Evolutionary conservation across 1,140 invertebrate genomes (phyloP), one percentile per base, ranked within the genome.

Genomic region (Zelostemma sp.): DNA sequence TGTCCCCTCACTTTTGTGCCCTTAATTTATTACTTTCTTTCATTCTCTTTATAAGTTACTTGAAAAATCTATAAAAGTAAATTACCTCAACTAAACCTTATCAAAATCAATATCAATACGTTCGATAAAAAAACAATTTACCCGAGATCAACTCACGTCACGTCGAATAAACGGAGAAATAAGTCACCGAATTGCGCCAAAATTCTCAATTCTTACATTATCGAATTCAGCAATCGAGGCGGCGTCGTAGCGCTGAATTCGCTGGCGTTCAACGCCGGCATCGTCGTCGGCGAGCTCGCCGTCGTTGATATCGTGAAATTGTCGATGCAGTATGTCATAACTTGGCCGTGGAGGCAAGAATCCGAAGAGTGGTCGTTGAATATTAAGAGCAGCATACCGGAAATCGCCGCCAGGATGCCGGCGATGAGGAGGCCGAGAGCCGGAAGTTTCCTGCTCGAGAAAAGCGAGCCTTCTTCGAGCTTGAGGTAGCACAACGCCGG

Each of bases 401-500:
- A 80, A 9, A 90, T 73, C 11, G 91, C 91, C 3, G 94, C 91
- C n/a, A 91, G 74, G 0, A 90, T 78, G 0, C 94, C 94, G 73
- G 94, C 94, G 0, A 90, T 65, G 9, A 90, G 89, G 14, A 93
- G 83, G 1, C 90, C 87, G 14, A 94, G 76, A 0, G 93, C 92
- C 0, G 93, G 90, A 5, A 93, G 78, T 80, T 95, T 95, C 66
- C 88, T 86, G 1, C 86, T 76, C n/a, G 90, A 91, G 15, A 93
- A 80, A 0, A 93, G 64, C 33, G 88, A 85, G 16, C 92, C 92
- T 57, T 91, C 90, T 69, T 93, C 91, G 64, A 96, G 87, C 77
- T 90, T 90, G 58, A 96, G 87, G 73, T 94, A 95, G 75, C 92
- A 93, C 6, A 94, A 77, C 0, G 93, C 92, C 6, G 95, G 95